Evolutionary conservation across 2,797 vertebrate species (phyloP).

Genomic region (Pachyuromys duprasi): DNA sequence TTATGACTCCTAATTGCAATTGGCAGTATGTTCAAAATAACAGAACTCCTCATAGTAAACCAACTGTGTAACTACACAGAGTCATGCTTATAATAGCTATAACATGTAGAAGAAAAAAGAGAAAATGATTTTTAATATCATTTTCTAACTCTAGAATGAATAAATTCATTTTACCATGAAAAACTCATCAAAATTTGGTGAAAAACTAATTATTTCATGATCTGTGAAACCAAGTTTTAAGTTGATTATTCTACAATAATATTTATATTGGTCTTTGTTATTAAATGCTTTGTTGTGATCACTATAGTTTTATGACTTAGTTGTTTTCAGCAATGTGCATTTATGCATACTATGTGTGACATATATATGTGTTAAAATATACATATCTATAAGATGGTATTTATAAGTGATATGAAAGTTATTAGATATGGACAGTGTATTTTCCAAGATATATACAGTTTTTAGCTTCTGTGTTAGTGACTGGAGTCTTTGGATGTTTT

Average conservation of each 20-base stretch:
- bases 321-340: neutral
- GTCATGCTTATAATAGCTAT: constrained; percentile 56
- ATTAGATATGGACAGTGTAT: neutral
- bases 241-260: constrained; percentile 10
- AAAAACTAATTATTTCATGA: neutral
- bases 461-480: neutral
- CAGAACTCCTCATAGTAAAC: constrained; percentile 65
- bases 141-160: constrained; percentile 18
- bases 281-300: neutral
- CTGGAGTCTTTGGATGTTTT: neutral
- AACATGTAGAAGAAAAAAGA: constrained; percentile 36
- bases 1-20: neutral
- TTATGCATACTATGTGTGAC: neutral
- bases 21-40: constrained; percentile 50
- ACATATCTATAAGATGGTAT: neutral
- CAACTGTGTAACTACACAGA: constrained; percentile 52
- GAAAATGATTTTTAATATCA: neutral
- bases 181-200: constrained; percentile 39
- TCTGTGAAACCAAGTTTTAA: neutral
- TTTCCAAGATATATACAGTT: neutral
- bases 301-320: neutral
- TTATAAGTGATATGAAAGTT: neutral
- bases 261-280: constrained; percentile 23
- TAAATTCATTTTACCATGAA: neutral
- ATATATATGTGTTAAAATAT: neutral